phyloP scores from a whole-genome alignment of 2,888 invertebrate genomes.

The Machimus atricapillus region DNA sequence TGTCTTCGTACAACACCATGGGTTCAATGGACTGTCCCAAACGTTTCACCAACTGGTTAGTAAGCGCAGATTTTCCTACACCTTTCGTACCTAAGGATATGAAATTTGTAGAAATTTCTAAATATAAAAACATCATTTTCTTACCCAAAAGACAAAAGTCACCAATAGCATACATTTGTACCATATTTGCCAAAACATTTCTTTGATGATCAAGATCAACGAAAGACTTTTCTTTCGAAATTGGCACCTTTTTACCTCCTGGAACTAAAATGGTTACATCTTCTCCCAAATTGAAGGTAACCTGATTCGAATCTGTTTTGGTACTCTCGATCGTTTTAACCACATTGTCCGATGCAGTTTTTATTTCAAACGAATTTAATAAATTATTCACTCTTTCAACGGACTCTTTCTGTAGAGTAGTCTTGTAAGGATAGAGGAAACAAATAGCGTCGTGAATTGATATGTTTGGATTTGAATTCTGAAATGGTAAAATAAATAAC shows the following conservation, averaged over 20 bases:
- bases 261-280: constrained; percentile 62
- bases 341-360: constrained; percentile 44
- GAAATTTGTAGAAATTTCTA: not conserved
- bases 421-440: constrained; percentile 83
- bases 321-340: constrained; percentile 50
- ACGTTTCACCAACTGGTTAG: constrained; percentile 77
- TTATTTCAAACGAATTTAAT: constrained; percentile 69
- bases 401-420: constrained; percentile 80
- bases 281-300: constrained; percentile 56
- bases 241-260: constrained; percentile 53
- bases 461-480: constrained; percentile 76
- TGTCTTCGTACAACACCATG: constrained; percentile 94
- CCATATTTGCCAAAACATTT: constrained; percentile 75
- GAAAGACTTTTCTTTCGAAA: constrained; percentile 55
- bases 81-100: constrained; percentile 78
- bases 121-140: constrained; percentile 47
- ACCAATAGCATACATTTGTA: constrained; percentile 78
- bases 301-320: not conserved
- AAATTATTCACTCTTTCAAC: constrained; percentile 75
- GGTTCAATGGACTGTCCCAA: constrained; percentile 84
- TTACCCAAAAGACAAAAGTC: constrained; percentile 86
- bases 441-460: constrained; percentile 74
- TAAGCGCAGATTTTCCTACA: constrained; percentile 87
- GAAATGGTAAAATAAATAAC: constrained; percentile 52
- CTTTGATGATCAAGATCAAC: constrained; percentile 83